phyloP scores from a whole-genome alignment of 2,888 invertebrate species.

The Girardia tigrina region DNA sequence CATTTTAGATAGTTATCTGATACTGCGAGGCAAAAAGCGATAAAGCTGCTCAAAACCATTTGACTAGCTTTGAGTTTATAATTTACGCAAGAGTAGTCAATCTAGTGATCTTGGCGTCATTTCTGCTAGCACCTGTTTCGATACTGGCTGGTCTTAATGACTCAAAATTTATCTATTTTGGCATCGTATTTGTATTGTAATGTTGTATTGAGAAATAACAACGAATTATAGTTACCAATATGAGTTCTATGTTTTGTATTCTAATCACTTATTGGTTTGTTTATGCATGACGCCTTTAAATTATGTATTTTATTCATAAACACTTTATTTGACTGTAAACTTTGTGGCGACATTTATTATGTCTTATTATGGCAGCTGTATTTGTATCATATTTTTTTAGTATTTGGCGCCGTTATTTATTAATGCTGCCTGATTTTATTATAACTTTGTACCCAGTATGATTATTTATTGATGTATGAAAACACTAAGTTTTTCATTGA shows the following conservation, averaged over 20 bases:
- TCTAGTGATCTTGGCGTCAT: constrained; percentile 17
- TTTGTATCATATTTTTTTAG: constrained; percentile 7
- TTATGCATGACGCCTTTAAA: constrained; percentile 6
- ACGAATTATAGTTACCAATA: constrained; percentile 23
- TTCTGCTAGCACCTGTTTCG: constrained; percentile 23
- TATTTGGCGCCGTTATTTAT: constrained; percentile 17
- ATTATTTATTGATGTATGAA: neutral
- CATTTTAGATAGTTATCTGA: constrained; percentile 23
- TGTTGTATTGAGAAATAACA: neutral
- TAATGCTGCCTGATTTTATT: constrained; percentile 12
- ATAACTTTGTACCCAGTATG: neutral
- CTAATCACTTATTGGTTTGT: constrained; percentile 23
- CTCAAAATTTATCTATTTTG: constrained; percentile 20
- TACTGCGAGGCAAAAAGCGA: constrained; percentile 18
- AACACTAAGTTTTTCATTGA: too few relatives aligned
- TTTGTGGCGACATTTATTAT: constrained; percentile 5
- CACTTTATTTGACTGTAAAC: neutral
- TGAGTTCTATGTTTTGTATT: constrained; percentile 6
- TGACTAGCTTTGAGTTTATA: constrained; percentile 14
- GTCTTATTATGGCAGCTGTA: constrained; percentile 23
- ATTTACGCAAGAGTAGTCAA: constrained; percentile 10
- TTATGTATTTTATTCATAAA: neutral
- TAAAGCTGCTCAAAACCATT: constrained; percentile 13
- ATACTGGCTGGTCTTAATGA: constrained; percentile 15
- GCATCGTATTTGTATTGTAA: constrained; percentile 12